Conservation (phyloP, 2,113 vertebrate species). For the Eclectus roratus region DNA sequence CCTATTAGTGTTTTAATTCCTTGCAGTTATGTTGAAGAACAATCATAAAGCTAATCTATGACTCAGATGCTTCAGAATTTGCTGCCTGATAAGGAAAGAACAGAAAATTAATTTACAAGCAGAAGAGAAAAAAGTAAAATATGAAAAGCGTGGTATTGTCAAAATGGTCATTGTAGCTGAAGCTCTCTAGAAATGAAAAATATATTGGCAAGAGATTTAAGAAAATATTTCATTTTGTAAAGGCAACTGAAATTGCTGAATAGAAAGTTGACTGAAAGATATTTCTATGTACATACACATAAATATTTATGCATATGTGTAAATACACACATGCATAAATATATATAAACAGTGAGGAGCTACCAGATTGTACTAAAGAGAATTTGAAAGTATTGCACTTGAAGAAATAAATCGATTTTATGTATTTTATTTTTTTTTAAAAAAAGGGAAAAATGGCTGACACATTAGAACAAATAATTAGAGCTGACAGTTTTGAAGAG, state of each 20-base stretch:
- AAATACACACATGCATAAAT: background rate
- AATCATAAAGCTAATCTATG: background rate
- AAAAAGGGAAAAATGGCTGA: background rate
- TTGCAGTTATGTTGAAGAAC: background rate
- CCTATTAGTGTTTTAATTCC: background rate
- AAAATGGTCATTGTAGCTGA: background rate
- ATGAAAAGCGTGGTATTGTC: background rate
- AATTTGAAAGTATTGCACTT: background rate
- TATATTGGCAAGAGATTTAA: background rate
- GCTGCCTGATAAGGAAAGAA: background rate
- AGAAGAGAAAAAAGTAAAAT: background rate
- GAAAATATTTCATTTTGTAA: background rate
- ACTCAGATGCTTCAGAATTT: background rate
- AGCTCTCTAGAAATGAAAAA: background rate
- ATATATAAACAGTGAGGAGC: background rate
- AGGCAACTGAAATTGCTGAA: background rate
- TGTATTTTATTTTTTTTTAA: background rate
- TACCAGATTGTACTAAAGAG: background rate
- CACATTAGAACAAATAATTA: background rate
- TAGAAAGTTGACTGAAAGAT: background rate
- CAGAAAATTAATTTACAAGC: background rate
- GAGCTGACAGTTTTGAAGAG: background rate
- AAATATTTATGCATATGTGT: background rate
- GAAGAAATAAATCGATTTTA: background rate
- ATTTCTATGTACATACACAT: background rate